A percentile compares a stretch with the other conserved stretches of the same genome.
Conservation (phyloP, 2,113 vertebrate species). For the Charadrius vociferus region DNA sequence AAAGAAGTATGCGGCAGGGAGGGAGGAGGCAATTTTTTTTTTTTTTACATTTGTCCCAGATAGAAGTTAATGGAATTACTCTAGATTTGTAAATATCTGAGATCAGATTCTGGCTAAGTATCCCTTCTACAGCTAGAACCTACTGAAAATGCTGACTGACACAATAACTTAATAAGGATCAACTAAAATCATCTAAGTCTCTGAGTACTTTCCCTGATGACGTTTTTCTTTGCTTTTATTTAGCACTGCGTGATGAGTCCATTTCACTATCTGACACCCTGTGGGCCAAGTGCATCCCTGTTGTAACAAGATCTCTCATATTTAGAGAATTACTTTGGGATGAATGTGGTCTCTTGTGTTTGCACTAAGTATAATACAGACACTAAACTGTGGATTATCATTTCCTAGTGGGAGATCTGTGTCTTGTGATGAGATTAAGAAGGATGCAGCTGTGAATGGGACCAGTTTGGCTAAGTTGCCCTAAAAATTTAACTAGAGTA, state of each 20-base stretch:
- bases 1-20: not conserved
- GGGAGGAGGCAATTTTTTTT: not conserved
- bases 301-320: constrained; percentile 48
- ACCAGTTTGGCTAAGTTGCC: constrained; percentile 17
- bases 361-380: constrained; percentile 57
- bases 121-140: not conserved
- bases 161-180: not conserved
- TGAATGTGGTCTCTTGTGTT: constrained; percentile 59
- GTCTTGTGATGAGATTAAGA: constrained; percentile 61
- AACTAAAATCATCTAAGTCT: not conserved
- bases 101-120: not conserved
- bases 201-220: not conserved
- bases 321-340: constrained; percentile 56
- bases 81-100: not conserved
- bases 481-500: constrained; percentile 38
- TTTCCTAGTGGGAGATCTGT: constrained; percentile 62
- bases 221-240: constrained; percentile 19
- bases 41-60: not conserved
- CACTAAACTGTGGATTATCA: constrained; percentile 62
- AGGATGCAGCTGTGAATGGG: constrained; percentile 46
- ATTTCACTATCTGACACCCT: not conserved
- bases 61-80: not conserved
- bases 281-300: constrained; percentile 1
- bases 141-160: not conserved
- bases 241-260: not conserved